These are phyloP conservation scores for roundworm (Caenorhabditis elegans) DNA, from an alignment of 1,140 invertebrate species.

Conservation along the genomic window WBcel235 BX284603.4:5528501-5529000, in stretches of 20 bases:
- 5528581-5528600: conserved; percentile 56
- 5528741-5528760: conserved; percentile 64
- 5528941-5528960: conserved; percentile 55
- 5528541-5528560: conserved; percentile 56
- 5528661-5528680: conserved; percentile 53
- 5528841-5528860: conserved; percentile 64
- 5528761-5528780: conserved; percentile 57
- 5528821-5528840: conserved; percentile 59
- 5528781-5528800: conserved; percentile 34
- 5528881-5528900: conserved; percentile 57
- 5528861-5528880: conserved; percentile 66
- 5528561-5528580: conserved; percentile 58
- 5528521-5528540: conserved; percentile 59
- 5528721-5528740: conserved; percentile 66
- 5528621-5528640: conserved; percentile 51
- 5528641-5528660: conserved; percentile 63
- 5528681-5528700: conserved; percentile 62
- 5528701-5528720: conserved; percentile 36
- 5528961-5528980: too few species aligned
- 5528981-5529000: too few species aligned
- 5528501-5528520: conserved; percentile 52
- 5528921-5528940: conserved; percentile 59
- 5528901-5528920: conserved; percentile 64
- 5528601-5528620: not conserved
- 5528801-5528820: not conserved